Evolutionary conservation across 2,888 invertebrate genomes (phyloP).

Genomic region (Metellina segmentata): DNA sequence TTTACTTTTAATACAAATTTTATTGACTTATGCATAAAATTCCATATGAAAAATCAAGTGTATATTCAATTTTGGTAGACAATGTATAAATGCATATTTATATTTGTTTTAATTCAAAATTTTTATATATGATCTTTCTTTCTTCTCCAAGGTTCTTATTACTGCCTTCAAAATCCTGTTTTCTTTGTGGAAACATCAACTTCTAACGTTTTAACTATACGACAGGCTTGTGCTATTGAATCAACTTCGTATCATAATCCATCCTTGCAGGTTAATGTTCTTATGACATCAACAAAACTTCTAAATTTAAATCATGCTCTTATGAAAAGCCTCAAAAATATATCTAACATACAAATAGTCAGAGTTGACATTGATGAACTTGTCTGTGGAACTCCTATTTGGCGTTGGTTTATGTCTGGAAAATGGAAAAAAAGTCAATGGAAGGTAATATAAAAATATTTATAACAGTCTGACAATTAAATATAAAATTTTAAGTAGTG

Average conservation of each 20-base stretch:
- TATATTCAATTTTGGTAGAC: too few relatives aligned
- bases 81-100: too few relatives aligned
- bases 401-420: conserved; percentile 84
- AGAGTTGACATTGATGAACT: conserved; percentile 84
- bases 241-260: conserved; percentile 86
- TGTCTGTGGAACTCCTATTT: conserved; percentile 84
- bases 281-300: conserved; percentile 48
- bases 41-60: too few relatives aligned
- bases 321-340: background rate
- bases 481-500: background rate
- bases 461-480: background rate
- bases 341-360: conserved; percentile 30
- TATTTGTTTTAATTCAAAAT: too few relatives aligned
- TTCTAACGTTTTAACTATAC: conserved; percentile 78
- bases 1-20: too few relatives aligned
- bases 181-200: conserved; percentile 86
- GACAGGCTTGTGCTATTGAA: conserved; percentile 87
- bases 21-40: too few relatives aligned
- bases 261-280: conserved; percentile 37
- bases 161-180: conserved; percentile 80
- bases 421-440: conserved; percentile 81
- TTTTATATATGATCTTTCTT: background rate
- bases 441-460: conserved; percentile 79
- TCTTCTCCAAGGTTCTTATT: background rate
- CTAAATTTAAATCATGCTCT: conserved; percentile 19